Base-by-base conservation (phyloP, 2,888 invertebrate species). In the Tachystola acroxantha region DNA sequence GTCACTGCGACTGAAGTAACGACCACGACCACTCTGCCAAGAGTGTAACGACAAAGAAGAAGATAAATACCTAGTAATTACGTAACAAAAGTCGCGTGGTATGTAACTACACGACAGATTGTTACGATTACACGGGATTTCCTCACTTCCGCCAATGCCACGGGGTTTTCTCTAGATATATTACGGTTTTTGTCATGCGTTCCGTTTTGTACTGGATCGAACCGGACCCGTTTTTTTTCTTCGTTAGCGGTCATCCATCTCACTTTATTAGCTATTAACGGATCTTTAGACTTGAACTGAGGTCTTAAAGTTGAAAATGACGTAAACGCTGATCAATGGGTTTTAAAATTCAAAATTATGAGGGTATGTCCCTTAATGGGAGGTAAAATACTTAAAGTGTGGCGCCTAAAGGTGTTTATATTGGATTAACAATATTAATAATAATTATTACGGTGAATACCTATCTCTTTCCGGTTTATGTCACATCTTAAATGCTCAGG, bases 91-190 rank as follows among this genome's bases (percentile, higher is more conserved):
- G 40, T 37, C 9, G 31, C 41, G 10, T 37, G 27, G 24, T 37
- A 29, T 31, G 34, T 33, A 35, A 40, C 39, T 25, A 37, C 27
- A 37, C 22, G 36, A 25, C 33, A 36, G 36, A 43, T 43, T 43
- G 36, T 29, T 40, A 43, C 37, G 39, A 39, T 46, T 36, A 34
- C 26, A 38, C 45, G 68, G 69, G 63, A 64, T 69, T 69, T 66
- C 63, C 69, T 57, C 25, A 57, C 57, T 70, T 70, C 67, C 67
- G 61, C 41, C 50, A 53, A 32, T 40, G 47, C 34, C 38, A 39
- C 38, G 54, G 61, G 64, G 53, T 61, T 66, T 69, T 64, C 57
- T 54, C 48, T 33, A 11, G n/a, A n/a, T 27, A 32, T 43, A 32
- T 44, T 46, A 43, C 20, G 30, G 40, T 61, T 62, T 62, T 57